These are phyloP conservation scores for Noctua janthe DNA, from an alignment of 2,888 invertebrate species.

Conservation along the genomic window DNA sequence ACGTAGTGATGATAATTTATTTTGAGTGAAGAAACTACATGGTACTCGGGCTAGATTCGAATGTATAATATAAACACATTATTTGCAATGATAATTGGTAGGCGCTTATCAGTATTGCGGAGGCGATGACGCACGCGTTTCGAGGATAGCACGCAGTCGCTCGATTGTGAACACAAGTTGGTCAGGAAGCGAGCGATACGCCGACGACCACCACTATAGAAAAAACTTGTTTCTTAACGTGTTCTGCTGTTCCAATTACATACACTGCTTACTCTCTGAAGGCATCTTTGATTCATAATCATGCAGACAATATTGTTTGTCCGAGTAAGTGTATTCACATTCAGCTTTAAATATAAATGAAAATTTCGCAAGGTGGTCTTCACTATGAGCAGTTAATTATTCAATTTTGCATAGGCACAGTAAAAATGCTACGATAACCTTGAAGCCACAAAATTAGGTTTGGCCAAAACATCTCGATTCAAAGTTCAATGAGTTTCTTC, in stretches of 20 bases:
- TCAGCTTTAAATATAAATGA: not conserved
- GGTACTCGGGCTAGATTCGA: slow-evolving; percentile 78
- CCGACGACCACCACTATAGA: slow-evolving; percentile 54
- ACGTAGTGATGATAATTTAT: slow-evolving; percentile 78
- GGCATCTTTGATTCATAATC: slow-evolving; percentile 22
- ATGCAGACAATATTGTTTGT: slow-evolving; percentile 6
- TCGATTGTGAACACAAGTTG: slow-evolving; percentile 76
- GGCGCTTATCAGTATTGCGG: slow-evolving; percentile 88
- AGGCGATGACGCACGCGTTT: slow-evolving; percentile 89
- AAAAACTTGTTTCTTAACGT: slow-evolving; percentile 62
- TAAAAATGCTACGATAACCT: not conserved
- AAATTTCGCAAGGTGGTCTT: slow-evolving; percentile 11
- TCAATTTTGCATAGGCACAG: not conserved
- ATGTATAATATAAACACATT: slow-evolving; percentile 85
- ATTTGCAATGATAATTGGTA: slow-evolving; percentile 90
- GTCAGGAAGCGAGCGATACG: slow-evolving; percentile 78
- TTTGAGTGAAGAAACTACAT: slow-evolving; percentile 81
- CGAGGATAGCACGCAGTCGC: slow-evolving; percentile 75
- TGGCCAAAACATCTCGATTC: slow-evolving; percentile 22
- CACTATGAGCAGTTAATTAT: not conserved
- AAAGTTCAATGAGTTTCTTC: slow-evolving; percentile 51
- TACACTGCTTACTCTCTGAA: slow-evolving; percentile 14
- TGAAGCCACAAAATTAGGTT: not conserved
- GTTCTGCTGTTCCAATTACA: slow-evolving; percentile 58
- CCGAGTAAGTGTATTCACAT: not conserved